A percentile compares a stretch with the other conserved stretches of the same genome.
Evolutionary conservation across 1,140 invertebrate genomes (phyloP).

Genomic region (Aphelenchoides fujianensis): DNA sequence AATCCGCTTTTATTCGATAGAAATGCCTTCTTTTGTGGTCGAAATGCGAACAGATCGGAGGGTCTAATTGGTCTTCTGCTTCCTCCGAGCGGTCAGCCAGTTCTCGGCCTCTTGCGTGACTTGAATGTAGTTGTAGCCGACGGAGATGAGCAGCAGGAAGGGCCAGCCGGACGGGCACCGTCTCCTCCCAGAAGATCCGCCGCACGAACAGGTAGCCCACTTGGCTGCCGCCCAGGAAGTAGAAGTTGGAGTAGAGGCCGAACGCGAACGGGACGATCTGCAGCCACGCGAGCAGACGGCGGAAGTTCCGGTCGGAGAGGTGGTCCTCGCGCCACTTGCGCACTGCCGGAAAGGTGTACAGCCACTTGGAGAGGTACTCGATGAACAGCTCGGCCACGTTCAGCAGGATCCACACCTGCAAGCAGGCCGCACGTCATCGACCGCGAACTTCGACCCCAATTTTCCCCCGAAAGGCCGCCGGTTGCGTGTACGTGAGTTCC

Average conservation of each 20-base stretch:
- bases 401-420: slow-evolving; percentile 57
- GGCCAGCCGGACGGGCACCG: slow-evolving; percentile 58
- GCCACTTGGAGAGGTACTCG: slow-evolving; percentile 51
- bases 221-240: slow-evolving; percentile 58
- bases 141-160: slow-evolving; percentile 55
- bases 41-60: background rate
- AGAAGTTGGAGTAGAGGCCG: slow-evolving; percentile 61
- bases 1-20: too few species aligned
- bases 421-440: too few species aligned
- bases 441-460: too few species aligned
- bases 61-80: background rate
- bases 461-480: too few species aligned
- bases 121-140: slow-evolving; percentile 58
- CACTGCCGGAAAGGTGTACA: slow-evolving; percentile 51
- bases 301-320: slow-evolving; percentile 52
- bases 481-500: too few species aligned
- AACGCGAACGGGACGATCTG: slow-evolving; percentile 62
- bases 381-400: slow-evolving; percentile 60
- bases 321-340: slow-evolving; percentile 41
- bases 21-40: background rate
- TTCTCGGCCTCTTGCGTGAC: slow-evolving; percentile 14
- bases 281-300: slow-evolving; percentile 51
- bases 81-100: slow-evolving; percentile 5
- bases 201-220: slow-evolving; percentile 58
- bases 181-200: slow-evolving; percentile 60